Evolutionary conservation across 1,140 invertebrate species (phyloP).

Genomic region (Subanguina moxae): DNA sequence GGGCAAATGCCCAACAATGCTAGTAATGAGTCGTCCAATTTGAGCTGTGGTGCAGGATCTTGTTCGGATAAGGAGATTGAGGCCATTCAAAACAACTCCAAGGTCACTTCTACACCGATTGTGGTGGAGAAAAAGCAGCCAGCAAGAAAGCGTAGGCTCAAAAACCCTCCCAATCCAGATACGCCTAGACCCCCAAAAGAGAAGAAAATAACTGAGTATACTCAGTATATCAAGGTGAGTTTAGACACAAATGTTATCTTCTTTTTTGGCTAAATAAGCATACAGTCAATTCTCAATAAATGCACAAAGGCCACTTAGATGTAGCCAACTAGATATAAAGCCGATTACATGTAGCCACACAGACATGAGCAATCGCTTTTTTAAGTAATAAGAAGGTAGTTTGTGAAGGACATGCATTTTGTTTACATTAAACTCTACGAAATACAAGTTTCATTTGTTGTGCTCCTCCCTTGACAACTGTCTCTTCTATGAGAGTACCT

Average conservation of each 20-base stretch:
- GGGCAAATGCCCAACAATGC: conserved; percentile 15
- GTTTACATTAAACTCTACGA: too few species aligned
- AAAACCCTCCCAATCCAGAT: conserved; percentile 1
- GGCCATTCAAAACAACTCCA: conserved; percentile 9
- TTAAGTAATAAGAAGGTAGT: too few species aligned
- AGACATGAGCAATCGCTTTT: too few species aligned
- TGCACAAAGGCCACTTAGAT: too few species aligned
- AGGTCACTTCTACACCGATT: conserved; percentile 1
- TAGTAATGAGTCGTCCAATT: conserved; percentile 27
- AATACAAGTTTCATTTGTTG: too few species aligned
- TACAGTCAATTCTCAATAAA: too few species aligned
- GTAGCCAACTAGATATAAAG: too few species aligned
- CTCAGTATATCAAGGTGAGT: conserved; percentile 19
- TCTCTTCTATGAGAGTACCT: too few species aligned
- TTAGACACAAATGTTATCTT: not conserved
- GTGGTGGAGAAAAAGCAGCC: conserved; percentile 19
- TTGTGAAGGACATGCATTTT: too few species aligned
- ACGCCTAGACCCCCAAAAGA: conserved; percentile 3
- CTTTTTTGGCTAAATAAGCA: too few species aligned
- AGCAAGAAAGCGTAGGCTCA: conserved; percentile 24
- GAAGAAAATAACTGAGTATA: conserved; percentile 35
- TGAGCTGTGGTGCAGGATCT: conserved; percentile 13
- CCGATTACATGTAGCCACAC: too few species aligned
- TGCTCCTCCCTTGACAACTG: too few species aligned
- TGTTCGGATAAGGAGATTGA: conserved; percentile 35